Evolutionary conservation across 2,797 vertebrate species (phyloP), one percentile per base, ranked within the genome.

Genomic region (Liparis tanakae): DNA sequence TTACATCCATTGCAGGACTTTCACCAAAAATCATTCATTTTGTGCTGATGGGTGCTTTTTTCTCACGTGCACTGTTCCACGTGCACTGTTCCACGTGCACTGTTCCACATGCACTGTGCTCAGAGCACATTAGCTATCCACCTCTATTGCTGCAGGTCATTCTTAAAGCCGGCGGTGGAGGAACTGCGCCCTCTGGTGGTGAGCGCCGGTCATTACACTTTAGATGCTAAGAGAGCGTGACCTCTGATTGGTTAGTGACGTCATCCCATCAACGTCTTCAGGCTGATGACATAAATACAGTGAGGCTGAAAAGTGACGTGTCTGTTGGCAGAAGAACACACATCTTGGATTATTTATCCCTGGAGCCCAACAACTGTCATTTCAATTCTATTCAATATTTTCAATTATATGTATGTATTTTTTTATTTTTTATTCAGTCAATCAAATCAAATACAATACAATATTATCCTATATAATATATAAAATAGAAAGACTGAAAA

Each of bases 141-240:
- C 30, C 34, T 46, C 33, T 46, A 57, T 54, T 56, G 76, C 74
- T 77, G 78, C 80, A 84, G 84, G 54, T 53, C 53, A 20, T 48
- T 33, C 39, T 46, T 25, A 54, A 14, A 68, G 48, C 61, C n/a
- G 55, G 10, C 12, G n/a, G 59, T 70, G 66, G 79, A 85, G 80
- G 74, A 75, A 80, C 3, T 6, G 78, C 83, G 72, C 91, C 90
- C 85, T 83, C 93, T 93, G 70, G 20, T 83, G 92, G 25, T 54
- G 17, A 64, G 20, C 2, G 0, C 37, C 20, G 15, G 67, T 18
- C 72, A 76, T 78, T 81, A 78, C 80, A 36, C 12, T 18, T 59
- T 41, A 72, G 10, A 63, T 14, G 72, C 46, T 12, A 4, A 14
- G 4, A 57, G 44, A 58, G 46, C n/a, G 66, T 30, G 57, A 48